Percentiles rank a stretch among this genome's conserved stretches.
phyloP scores from a whole-genome alignment of 2,888 invertebrate genomes.

The Pycnomerus fuliginosus region DNA sequence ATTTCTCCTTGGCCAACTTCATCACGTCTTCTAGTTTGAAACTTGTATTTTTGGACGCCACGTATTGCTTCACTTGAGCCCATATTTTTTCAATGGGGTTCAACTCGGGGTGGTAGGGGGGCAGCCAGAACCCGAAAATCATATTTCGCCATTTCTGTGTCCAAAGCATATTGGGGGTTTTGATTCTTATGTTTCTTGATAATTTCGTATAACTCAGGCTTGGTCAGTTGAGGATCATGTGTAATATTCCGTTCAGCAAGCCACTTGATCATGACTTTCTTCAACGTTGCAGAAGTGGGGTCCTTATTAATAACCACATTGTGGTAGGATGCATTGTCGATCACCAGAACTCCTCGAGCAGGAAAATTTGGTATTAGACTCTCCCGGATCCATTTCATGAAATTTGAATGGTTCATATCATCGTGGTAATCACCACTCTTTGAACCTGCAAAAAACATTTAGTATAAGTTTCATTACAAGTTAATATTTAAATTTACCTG shows the following conservation, averaged over 20 bases:
- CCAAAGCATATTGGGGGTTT: background rate
- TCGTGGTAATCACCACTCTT: conserved; percentile 35
- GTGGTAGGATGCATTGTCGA: background rate
- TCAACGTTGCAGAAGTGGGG: background rate
- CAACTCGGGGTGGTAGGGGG: conserved; percentile 1
- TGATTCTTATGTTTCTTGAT: background rate
- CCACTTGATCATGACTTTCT: background rate
- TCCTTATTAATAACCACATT: background rate
- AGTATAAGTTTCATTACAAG: too few species aligned
- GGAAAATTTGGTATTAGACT: background rate
- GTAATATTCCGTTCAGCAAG: background rate
- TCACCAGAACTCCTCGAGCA: background rate
- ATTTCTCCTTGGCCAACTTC: background rate
- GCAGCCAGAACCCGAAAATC: conserved; percentile 3
- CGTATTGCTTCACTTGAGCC: background rate
- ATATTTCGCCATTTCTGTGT: background rate
- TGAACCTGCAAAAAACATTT: too few species aligned
- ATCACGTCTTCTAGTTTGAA: conserved; percentile 1
- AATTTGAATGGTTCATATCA: conserved; percentile 29
- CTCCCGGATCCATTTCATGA: background rate
- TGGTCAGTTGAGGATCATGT: background rate
- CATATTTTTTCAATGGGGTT: conserved; percentile 2
- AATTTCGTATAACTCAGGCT: background rate
- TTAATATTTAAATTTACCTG: too few species aligned
- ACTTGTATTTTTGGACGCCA: background rate